Evolutionary conservation across 2,888 invertebrate genomes (phyloP).

Genomic region (Helicoverpa assulta): DNA sequence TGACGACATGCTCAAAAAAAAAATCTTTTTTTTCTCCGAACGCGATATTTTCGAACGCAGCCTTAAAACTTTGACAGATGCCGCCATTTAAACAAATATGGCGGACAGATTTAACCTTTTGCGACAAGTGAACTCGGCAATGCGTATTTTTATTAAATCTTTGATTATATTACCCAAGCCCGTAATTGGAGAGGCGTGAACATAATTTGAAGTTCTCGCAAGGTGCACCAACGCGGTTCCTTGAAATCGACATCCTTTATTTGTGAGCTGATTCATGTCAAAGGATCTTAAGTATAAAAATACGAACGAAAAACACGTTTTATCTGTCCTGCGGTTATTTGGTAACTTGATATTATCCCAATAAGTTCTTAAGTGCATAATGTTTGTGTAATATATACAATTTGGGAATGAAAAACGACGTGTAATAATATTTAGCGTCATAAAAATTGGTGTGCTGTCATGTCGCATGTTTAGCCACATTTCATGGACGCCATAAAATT

Average conservation of each 20-base stretch:
- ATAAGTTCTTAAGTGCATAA: constrained; percentile 69
- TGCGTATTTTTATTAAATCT: constrained; percentile 57
- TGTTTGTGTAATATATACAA: constrained; percentile 63
- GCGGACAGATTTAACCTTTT: constrained; percentile 51
- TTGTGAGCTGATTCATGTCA: constrained; percentile 61
- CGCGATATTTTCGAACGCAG: constrained; percentile 45
- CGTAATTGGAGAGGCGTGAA: constrained; percentile 59
- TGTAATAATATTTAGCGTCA: constrained; percentile 22
- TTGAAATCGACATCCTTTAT: constrained; percentile 57
- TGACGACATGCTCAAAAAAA: constrained; percentile 20
- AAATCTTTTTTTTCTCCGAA: constrained; percentile 35
- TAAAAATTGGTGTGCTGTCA: constrained; percentile 33
- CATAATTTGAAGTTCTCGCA: constrained; percentile 45
- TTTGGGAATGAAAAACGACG: constrained; percentile 47
- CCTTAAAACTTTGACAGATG: constrained; percentile 54
- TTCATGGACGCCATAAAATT: constrained; percentile 34
- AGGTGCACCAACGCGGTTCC: constrained; percentile 56
- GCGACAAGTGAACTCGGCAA: constrained; percentile 45
- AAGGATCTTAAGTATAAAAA: constrained; percentile 64
- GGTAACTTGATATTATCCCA: constrained; percentile 63
- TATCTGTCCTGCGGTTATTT: constrained; percentile 57
- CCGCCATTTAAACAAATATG: constrained; percentile 48
- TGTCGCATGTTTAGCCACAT: constrained; percentile 28
- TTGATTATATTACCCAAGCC: constrained; percentile 61
- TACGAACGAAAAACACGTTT: constrained; percentile 57